Evolutionary conservation across 2,797 vertebrate genomes (phyloP).

Genomic region (Apodemus agrarius): DNA sequence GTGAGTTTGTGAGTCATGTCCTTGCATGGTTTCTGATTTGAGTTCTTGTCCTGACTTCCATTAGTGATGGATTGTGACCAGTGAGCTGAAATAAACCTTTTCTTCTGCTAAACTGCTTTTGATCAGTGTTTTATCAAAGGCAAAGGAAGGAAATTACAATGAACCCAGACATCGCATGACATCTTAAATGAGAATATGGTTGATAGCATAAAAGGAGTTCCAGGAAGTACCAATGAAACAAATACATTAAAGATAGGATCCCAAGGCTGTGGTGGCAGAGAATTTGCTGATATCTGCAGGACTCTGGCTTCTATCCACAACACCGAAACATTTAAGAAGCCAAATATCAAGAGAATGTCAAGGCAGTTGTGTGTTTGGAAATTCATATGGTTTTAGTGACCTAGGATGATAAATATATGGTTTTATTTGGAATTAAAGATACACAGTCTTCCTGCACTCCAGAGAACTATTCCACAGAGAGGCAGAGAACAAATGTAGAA

Average conservation of each 20-base stretch:
- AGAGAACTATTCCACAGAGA: not conserved
- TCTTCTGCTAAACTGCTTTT: not conserved
- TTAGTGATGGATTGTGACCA: not conserved
- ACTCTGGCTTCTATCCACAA: not conserved
- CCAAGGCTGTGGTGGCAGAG: not conserved
- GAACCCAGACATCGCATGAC: not conserved
- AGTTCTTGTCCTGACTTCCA: not conserved
- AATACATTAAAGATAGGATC: not conserved
- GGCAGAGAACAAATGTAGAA: not conserved
- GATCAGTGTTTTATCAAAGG: not conserved
- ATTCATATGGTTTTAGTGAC: not conserved
- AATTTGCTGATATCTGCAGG: not conserved
- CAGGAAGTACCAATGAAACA: not conserved
- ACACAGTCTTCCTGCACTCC: not conserved
- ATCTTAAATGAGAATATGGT: not conserved
- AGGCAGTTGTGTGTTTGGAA: not conserved
- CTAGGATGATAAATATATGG: not conserved
- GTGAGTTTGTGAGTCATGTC: not conserved
- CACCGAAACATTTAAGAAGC: not conserved
- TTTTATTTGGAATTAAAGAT: not conserved
- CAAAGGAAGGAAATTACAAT: not conserved
- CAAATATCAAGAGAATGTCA: not conserved
- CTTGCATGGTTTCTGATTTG: not conserved
- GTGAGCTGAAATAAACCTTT: not conserved
- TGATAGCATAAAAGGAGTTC: not conserved